Evolutionary conservation across 2,797 vertebrate genomes (phyloP).

Genomic region (Phrynocephalus forsythii): DNA sequence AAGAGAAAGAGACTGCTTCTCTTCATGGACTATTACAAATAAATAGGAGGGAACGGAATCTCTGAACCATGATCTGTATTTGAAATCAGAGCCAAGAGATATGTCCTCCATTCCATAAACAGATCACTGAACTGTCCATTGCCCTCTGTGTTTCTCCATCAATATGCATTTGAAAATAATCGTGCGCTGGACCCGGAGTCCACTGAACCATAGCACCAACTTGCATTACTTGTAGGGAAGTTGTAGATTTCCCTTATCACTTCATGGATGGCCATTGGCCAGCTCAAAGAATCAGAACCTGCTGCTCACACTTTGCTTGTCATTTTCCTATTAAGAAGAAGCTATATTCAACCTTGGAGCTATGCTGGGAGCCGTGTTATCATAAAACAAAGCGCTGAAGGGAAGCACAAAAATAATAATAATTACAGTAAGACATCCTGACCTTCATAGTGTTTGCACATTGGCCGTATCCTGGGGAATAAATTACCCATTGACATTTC

Average conservation of each 20-base stretch:
- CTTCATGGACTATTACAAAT: not conserved
- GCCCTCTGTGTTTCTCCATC: constrained; percentile 16
- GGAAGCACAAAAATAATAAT: constrained; percentile 24
- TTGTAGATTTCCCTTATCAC: constrained; percentile 36
- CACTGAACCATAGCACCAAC: constrained; percentile 16
- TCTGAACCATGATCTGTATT: constrained; percentile 28
- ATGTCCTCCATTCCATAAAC: constrained; percentile 22
- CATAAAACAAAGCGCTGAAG: constrained; percentile 2
- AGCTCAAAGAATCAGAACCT: constrained; percentile 50
- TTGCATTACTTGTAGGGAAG: constrained; percentile 21
- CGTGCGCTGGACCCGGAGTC: not conserved
- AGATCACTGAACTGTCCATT: constrained; percentile 20
- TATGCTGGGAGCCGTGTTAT: not conserved
- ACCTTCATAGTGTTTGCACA: constrained; percentile 20
- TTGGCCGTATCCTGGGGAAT: not conserved
- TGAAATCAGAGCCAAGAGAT: constrained; percentile 2
- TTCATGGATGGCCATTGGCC: constrained; percentile 34
- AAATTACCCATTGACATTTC: constrained; percentile 39
- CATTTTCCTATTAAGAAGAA: constrained; percentile 29
- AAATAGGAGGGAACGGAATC: constrained; percentile 24
- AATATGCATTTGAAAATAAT: constrained; percentile 44
- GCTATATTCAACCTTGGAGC: constrained; percentile 44
- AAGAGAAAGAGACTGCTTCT: not conserved
- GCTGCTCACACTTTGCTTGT: constrained; percentile 39
- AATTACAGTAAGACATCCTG: constrained; percentile 25